phyloP scores from a whole-genome alignment of 1,140 invertebrate species.

The Cherax quadricarinatus region DNA sequence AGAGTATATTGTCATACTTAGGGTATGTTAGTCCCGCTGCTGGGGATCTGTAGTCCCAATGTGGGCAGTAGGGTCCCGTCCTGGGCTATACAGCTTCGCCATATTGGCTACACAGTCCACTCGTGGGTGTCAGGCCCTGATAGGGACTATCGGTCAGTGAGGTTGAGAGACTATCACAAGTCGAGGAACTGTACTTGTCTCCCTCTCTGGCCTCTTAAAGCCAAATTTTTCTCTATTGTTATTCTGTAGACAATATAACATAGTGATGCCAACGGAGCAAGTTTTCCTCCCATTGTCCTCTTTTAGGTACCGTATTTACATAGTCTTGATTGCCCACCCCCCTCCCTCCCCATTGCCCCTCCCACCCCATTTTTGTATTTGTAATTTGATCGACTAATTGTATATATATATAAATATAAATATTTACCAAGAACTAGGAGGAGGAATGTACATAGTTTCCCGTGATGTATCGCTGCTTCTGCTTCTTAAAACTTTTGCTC shows the following conservation, averaged over 20 bases:
- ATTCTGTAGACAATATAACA: conserved; percentile 4
- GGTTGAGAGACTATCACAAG: neutral
- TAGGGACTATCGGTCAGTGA: neutral
- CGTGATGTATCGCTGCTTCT: conserved; percentile 62
- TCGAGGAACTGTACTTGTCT: neutral
- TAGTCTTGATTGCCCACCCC: neutral
- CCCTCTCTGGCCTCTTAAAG: neutral
- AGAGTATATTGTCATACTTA: neutral
- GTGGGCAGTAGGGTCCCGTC: neutral
- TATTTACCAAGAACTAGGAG: conserved; percentile 30
- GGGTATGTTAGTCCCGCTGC: neutral
- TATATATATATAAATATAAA: conserved; percentile 58
- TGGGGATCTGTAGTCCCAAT: neutral
- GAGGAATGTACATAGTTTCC: conserved; percentile 59
- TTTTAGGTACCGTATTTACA: neutral
- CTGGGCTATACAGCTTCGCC: neutral
- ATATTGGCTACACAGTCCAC: neutral
- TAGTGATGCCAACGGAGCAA: conserved; percentile 19
- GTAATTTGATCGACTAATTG: conserved; percentile 63
- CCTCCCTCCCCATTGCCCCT: neutral
- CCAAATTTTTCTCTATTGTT: neutral
- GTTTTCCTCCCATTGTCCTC: neutral
- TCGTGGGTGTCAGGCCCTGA: neutral
- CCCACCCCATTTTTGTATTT: conserved; percentile 5
- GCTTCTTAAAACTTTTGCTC: conserved; percentile 58